Evolutionary conservation across 37 sponge, comb jelly and placozoan species (phyloP), one percentile per base, ranked within the genome.

Genomic region (Halisarca cf. caerulea): DNA sequence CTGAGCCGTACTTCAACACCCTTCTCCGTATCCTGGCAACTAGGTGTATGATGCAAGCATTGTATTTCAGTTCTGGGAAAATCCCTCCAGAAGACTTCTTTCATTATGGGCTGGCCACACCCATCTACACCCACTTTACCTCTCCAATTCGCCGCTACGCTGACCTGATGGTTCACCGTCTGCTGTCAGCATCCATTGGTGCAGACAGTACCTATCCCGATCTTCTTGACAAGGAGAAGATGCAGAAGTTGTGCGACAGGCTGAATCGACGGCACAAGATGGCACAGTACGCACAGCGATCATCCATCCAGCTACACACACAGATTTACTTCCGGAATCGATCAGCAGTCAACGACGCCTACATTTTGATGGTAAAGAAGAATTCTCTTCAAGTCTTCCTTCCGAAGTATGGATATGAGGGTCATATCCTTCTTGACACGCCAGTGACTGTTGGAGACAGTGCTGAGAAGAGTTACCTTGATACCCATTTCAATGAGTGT

Each of bases 21-120:
- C 86, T 98, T 78, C 79, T 98, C 32, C 86, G 96, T 27, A 96
- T 98, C 53, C 86, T 98, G 73, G 82, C 93, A 28, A 98, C 99
- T 44, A 82, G 99, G 18, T 98, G 96, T 85, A 98, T 98, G 99
- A 96, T 94, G 99, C 99, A 98, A 73, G 99, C 99, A 8, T 59
- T 96, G 40, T 98, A 98, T 85, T 98, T 98, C 89, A 94, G 95
- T 64, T 96, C 99, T 36, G 99, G 99, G 9, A 88, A 90, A 21
- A 15, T 91, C 7, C 91, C 92, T 0, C 58, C 81, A 20, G 91
- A 78, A n/a, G 92, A 98, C 51, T 98, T 86, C 85, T 91, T 82
- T 70, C 99, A 98, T 58, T 98, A 96, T 64, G 99, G 99, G 28
- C 84, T 98, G 47, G 99, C 99, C 59, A 89, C 92, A 11, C 91